phyloP scores from a whole-genome alignment of 2,797 vertebrate genomes.

The Parauchenoglanis punctatus region DNA sequence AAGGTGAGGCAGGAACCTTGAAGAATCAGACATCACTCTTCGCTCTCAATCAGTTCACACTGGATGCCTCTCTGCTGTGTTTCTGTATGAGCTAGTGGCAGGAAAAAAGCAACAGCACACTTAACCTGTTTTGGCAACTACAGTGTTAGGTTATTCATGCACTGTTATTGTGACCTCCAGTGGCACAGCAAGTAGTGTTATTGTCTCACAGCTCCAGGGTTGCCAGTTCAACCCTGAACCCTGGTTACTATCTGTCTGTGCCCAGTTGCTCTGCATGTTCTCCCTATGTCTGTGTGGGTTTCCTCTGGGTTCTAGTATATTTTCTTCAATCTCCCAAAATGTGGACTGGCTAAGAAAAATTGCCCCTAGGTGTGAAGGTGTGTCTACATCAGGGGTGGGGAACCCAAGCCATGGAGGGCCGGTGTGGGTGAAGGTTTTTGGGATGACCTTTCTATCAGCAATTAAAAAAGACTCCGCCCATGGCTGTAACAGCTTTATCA shows the following conservation, averaged over 20 bases:
- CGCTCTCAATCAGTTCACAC: not conserved
- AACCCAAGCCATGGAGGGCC: too few relatives aligned
- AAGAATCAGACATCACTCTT: not conserved
- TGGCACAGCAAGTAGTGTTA: not conserved
- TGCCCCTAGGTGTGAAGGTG: not conserved
- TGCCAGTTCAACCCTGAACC: not conserved
- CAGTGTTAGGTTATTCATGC: not conserved
- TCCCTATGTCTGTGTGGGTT: not conserved
- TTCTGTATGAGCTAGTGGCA: not conserved
- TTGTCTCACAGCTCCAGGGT: not conserved
- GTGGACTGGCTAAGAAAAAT: not conserved
- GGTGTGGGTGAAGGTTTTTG: too few relatives aligned
- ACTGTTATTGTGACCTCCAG: not conserved
- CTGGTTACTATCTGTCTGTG: not conserved
- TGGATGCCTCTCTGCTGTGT: not conserved
- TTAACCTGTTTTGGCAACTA: not conserved
- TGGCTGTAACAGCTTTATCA: too few relatives aligned
- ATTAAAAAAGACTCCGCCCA: too few relatives aligned
- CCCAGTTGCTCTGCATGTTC: not conserved
- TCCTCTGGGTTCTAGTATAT: not conserved
- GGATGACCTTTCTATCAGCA: too few relatives aligned
- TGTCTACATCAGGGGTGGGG: too few relatives aligned
- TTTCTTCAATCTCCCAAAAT: not conserved
- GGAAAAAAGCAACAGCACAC: not conserved
- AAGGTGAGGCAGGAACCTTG: not conserved